These are phyloP conservation scores for Lates calcarifer DNA, from an alignment of 2,113 vertebrate genomes.

Conservation along the genomic window DNA sequence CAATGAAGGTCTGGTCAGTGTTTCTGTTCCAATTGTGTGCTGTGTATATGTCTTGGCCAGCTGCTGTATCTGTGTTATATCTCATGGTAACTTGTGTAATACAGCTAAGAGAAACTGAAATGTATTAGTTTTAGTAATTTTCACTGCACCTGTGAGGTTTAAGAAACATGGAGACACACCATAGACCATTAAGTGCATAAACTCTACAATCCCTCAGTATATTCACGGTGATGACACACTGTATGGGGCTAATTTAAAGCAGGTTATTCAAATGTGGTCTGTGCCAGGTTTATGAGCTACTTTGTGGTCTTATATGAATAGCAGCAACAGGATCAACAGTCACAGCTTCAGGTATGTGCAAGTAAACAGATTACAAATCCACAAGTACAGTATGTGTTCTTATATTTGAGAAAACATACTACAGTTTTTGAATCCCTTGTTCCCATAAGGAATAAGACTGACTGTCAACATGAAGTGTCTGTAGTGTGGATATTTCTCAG, in stretches of 20 bases:
- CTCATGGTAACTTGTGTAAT: not conserved
- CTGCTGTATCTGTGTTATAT: not conserved
- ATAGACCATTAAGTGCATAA: conserved; percentile 39
- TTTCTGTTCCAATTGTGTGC: not conserved
- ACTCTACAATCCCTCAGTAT: not conserved
- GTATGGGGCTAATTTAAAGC: conserved; percentile 5
- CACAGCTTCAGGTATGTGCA: not conserved
- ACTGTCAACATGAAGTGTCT: conserved; percentile 4
- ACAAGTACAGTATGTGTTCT: not conserved
- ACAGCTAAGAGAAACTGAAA: not conserved
- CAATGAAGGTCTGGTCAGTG: not conserved
- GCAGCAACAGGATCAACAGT: not conserved
- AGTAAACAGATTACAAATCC: not conserved
- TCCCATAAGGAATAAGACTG: not conserved
- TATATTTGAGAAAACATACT: not conserved
- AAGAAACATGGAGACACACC: conserved; percentile 26
- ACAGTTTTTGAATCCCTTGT: not conserved
- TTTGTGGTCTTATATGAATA: not conserved
- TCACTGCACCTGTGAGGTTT: conserved; percentile 16
- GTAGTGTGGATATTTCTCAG: conserved; percentile 9
- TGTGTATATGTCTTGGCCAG: not conserved
- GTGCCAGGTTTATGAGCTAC: not conserved
- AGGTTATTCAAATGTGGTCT: not conserved
- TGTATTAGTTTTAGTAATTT: conserved; percentile 33
- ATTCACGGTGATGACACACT: conserved; percentile 14